phyloP scores from a whole-genome alignment of 2,113 vertebrate species.

The Pardalotus punctatus region DNA sequence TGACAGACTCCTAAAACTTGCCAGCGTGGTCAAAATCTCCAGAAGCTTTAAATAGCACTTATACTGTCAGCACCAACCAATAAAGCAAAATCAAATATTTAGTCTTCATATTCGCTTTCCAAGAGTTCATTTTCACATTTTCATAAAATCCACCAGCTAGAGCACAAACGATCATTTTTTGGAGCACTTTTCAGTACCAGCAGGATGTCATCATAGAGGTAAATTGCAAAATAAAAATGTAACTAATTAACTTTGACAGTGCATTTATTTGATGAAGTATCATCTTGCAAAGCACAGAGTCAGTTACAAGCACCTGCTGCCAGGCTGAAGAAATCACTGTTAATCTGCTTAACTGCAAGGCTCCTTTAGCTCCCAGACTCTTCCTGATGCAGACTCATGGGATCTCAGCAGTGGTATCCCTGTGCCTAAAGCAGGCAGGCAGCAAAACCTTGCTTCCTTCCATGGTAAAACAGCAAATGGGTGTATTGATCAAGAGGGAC shows the following conservation, averaged over 20 bases:
- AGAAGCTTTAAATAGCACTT: background rate
- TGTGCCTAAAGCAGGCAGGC: background rate
- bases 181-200: background rate
- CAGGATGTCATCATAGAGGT: background rate
- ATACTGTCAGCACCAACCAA: background rate
- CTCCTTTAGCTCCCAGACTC: background rate
- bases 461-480: background rate
- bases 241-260: slow-evolving; percentile 18
- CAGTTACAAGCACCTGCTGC: slow-evolving; percentile 21
- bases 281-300: background rate
- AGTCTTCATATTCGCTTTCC: background rate
- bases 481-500: background rate
- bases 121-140: background rate
- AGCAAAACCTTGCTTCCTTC: background rate
- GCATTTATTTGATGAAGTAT: background rate
- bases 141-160: background rate
- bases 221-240: slow-evolving; percentile 12
- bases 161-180: background rate
- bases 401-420: background rate
- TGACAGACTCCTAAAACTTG: background rate
- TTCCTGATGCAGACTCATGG: background rate
- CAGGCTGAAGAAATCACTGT: slow-evolving; percentile 2
- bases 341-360: background rate
- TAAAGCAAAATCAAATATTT: background rate
- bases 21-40: background rate